phyloP scores from a whole-genome alignment of 2,888 invertebrate genomes.

The Lasioglossum villosulum region DNA sequence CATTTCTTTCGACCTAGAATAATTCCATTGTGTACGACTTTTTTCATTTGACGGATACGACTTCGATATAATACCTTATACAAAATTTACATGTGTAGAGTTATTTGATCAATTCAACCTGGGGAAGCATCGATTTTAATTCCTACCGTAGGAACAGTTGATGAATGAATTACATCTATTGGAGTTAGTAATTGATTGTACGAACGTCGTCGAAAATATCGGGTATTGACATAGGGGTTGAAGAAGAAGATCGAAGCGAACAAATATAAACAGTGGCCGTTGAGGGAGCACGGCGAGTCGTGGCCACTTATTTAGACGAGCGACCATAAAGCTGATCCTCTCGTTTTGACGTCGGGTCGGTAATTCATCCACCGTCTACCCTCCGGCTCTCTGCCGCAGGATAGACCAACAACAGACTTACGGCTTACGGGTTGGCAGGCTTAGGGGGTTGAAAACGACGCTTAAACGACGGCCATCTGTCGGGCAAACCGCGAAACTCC shows the following conservation, averaged over 20 bases:
- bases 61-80: no score
- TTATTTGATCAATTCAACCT: no score
- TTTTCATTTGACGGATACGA: no score
- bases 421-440: constrained; percentile 57
- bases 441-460: constrained; percentile 81
- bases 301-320: constrained; percentile 73
- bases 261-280: constrained; percentile 43
- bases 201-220: constrained; percentile 13
- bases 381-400: constrained; percentile 65
- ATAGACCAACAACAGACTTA: constrained; percentile 66
- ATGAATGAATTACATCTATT: no score
- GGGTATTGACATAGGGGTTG: constrained; percentile 19
- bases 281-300: constrained; percentile 31
- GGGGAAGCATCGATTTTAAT: no score
- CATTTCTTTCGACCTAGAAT: no score
- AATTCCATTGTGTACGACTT: no score
- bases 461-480: constrained; percentile 82
- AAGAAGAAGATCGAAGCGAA: constrained; percentile 23
- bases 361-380: constrained; percentile 79
- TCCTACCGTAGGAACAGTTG: no score
- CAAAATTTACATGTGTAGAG: no score
- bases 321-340: constrained; percentile 66
- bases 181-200: no score
- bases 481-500: constrained; percentile 77
- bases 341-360: constrained; percentile 77